These are phyloP conservation scores for Heterotilapia buettikoferi DNA, from an alignment of 2,113 vertebrate genomes.

Conservation along the genomic window DNA sequence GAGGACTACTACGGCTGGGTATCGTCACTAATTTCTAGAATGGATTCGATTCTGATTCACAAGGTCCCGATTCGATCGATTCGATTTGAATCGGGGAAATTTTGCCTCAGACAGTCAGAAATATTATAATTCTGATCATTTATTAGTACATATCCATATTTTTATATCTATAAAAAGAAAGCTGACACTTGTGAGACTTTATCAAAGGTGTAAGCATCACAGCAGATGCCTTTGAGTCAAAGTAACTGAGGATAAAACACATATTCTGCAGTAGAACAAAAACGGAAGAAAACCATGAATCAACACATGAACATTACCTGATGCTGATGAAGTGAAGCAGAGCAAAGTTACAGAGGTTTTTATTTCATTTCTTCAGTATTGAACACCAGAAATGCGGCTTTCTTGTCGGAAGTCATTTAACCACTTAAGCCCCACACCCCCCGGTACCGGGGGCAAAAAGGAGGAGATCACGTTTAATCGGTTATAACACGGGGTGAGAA, in stretches of 20 bases:
- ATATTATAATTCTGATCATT: neutral
- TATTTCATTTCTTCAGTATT: neutral
- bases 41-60: neutral
- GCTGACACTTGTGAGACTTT: accelerated
- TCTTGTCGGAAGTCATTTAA: neutral
- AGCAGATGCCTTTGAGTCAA: accelerated
- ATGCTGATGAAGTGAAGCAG: neutral
- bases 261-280: neutral
- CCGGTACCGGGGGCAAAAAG: too few species aligned
- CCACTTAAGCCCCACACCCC: too few species aligned
- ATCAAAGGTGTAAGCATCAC: neutral
- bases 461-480: too few species aligned
- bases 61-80: accelerated
- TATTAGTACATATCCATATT: neutral
- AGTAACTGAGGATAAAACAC: neutral
- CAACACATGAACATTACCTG: neutral
- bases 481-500: too few species aligned
- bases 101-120: neutral
- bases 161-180: neutral
- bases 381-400: accelerated
- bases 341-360: neutral
- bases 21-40: neutral
- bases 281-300: accelerated
- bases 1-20: accelerated
- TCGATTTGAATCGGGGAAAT: accelerated